Conservation (phyloP, 2,888 invertebrate genomes). For the Rotaria sp. region DNA sequence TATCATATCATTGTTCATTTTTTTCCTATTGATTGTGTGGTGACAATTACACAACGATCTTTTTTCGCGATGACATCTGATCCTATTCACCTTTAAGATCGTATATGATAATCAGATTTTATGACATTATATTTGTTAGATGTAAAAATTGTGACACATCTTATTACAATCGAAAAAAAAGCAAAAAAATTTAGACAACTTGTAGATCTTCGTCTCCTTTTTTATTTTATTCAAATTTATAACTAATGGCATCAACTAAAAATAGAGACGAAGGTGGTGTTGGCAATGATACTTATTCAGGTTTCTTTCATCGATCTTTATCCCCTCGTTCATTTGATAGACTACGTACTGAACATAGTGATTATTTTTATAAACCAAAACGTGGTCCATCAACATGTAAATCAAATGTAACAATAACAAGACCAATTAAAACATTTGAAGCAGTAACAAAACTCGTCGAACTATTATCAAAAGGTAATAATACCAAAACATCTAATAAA, state of each 20-base stretch:
- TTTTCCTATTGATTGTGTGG: not conserved
- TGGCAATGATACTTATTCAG: not conserved
- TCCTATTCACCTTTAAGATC: conserved; percentile 6
- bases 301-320: conserved; percentile 14
- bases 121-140: conserved; percentile 18
- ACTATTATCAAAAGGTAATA: not conserved
- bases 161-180: not conserved
- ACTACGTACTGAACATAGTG: not conserved
- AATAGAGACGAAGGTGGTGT: not conserved
- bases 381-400: not conserved
- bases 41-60: conserved; percentile 12
- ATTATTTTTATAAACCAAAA: not conserved
- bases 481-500: not conserved
- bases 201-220: conserved; percentile 10
- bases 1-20: not conserved
- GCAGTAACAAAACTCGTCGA: conserved; percentile 2
- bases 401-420: conserved; percentile 1
- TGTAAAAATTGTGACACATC: not conserved
- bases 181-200: not conserved
- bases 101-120: not conserved
- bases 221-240: not conserved
- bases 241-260: not conserved
- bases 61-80: not conserved
- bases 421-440: conserved; percentile 1
- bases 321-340: not conserved